Evolutionary conservation across 1,140 invertebrate species (phyloP).

Genomic region (Chymomyza costata): DNA sequence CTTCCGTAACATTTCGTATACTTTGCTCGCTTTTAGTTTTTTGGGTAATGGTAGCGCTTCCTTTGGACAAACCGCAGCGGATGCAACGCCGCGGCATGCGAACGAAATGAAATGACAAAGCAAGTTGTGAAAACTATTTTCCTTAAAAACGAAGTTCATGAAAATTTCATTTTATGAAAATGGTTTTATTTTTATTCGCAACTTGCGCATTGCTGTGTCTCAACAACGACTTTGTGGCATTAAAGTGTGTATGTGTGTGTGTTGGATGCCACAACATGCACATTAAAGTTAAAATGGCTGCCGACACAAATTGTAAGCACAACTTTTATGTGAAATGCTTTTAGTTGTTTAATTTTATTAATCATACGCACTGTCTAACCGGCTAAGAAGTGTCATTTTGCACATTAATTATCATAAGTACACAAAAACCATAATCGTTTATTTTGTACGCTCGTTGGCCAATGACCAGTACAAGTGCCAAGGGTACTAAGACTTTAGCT

Average conservation of each 20-base stretch:
- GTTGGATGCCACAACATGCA: conserved; percentile 28
- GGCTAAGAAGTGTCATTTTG: conserved; percentile 1
- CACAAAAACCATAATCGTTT: conserved; percentile 40
- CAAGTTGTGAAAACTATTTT: conserved; percentile 40
- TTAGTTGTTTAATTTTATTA: conserved; percentile 6
- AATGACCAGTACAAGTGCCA: background rate
- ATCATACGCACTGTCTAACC: conserved; percentile 29
- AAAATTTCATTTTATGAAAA: conserved; percentile 51
- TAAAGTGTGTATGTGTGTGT: conserved; percentile 17
- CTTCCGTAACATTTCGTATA: conserved; percentile 67
- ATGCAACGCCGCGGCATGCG: conserved; percentile 33
- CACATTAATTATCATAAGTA: conserved; percentile 36
- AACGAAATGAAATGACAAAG: conserved; percentile 49
- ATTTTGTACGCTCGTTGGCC: conserved; percentile 4
- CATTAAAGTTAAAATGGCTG: conserved; percentile 29
- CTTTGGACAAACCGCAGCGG: conserved; percentile 62
- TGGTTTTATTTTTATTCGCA: conserved; percentile 1
- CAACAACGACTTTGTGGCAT: conserved; percentile 9
- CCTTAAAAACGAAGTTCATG: conserved; percentile 35
- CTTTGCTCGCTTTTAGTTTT: conserved; percentile 56
- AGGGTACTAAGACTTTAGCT: background rate
- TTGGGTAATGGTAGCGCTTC: conserved; percentile 46
- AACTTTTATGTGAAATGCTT: conserved; percentile 13
- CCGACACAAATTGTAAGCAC: background rate
- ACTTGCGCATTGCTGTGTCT: background rate